Conservation (phyloP, 1,140 invertebrate genomes). For the Drosophila bocqueti region DNA sequence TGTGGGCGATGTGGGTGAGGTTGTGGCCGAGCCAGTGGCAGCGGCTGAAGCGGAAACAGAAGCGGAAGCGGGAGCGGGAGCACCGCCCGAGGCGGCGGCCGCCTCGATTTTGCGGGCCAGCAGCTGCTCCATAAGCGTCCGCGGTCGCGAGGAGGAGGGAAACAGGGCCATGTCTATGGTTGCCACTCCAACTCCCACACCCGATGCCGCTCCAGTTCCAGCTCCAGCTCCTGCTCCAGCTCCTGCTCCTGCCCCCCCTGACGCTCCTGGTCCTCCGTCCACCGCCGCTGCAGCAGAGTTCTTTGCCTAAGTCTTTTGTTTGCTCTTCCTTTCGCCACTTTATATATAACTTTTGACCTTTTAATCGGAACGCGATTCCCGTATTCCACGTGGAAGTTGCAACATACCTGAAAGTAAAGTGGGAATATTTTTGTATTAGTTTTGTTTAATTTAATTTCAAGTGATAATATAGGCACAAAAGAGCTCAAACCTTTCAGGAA, state of each 20-base stretch:
- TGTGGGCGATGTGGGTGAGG: conserved; percentile 86
- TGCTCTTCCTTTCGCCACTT: conserved; percentile 4
- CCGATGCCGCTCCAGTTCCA: not conserved
- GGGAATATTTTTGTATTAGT: conserved; percentile 9
- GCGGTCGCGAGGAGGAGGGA: conserved; percentile 86
- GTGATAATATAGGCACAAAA: not conserved
- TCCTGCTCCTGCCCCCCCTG: conserved; percentile 13
- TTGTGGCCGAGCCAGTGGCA: conserved; percentile 86
- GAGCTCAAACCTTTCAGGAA: not conserved
- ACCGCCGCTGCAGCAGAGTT: conserved; percentile 52
- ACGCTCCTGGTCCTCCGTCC: conserved; percentile 27
- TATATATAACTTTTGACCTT: not conserved
- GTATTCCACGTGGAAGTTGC: conserved; percentile 25
- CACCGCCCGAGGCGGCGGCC: conserved; percentile 69
- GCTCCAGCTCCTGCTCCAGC: conserved; percentile 1
- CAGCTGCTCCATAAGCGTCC: conserved; percentile 91
- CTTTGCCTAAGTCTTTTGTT: conserved; percentile 82
- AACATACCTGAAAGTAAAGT: conserved; percentile 70
- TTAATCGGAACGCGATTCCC: conserved; percentile 3
- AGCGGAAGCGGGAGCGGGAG: conserved; percentile 86
- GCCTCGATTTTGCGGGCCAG: conserved; percentile 92
- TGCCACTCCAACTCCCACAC: not conserved
- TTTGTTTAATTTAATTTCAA: not conserved
- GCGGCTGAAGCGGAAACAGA: conserved; percentile 86
- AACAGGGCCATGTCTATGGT: conserved; percentile 69